Conservation (phyloP, 2,113 vertebrate genomes). For the Notarius lentiginosus region DNA sequence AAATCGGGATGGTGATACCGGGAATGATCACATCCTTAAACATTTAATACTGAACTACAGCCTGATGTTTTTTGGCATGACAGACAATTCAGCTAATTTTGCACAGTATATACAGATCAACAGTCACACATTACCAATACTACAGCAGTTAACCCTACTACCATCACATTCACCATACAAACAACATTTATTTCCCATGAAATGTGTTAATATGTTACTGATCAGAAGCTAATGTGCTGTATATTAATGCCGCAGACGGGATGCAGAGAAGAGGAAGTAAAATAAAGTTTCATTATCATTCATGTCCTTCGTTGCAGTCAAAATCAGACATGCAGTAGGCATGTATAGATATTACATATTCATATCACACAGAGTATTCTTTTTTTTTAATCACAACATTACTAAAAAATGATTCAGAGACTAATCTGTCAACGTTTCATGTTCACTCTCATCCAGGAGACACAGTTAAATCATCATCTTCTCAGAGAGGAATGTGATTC, state of each 20-base stretch:
- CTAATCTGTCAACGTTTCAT: not conserved
- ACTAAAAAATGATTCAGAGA: not conserved
- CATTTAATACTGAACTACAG: not conserved
- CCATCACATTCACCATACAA: constrained; percentile 42
- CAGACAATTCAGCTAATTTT: constrained; percentile 19
- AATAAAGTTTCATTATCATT: not conserved
- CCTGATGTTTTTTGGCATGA: constrained; percentile 16
- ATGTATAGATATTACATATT: not conserved
- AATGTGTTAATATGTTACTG: not conserved
- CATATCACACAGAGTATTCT: not conserved
- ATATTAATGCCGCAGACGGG: constrained; percentile 59
- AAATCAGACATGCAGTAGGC: not conserved
- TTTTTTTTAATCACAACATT: not conserved
- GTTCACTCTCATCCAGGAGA: not conserved
- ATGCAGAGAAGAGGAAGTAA: constrained; percentile 49
- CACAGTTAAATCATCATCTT: not conserved
- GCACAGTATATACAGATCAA: constrained; percentile 41
- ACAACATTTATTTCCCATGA: constrained; percentile 38
- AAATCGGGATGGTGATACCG: not conserved
- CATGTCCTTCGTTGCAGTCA: constrained; percentile 38
- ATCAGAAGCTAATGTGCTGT: constrained; percentile 4
- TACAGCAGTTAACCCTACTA: constrained; percentile 34
- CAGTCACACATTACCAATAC: constrained; percentile 28
- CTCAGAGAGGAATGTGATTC: not conserved
- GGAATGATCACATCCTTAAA: not conserved